Evolutionary conservation across 2,888 invertebrate genomes (phyloP), one percentile per base, ranked within the genome.

Genomic region (Gymnocheta viridis): DNA sequence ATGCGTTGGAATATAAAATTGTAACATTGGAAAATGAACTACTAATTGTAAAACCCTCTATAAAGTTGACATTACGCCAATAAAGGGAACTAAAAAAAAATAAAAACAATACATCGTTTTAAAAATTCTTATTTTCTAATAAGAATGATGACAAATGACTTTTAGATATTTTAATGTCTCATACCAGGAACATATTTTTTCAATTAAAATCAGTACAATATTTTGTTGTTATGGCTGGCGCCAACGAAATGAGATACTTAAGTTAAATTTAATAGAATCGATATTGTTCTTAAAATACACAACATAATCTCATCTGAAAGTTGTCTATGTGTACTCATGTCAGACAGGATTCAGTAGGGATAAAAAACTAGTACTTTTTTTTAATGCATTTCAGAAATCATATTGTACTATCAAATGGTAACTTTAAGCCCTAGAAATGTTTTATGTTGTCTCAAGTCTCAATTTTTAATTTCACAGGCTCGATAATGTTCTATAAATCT

Each of bases 141-240:
- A 66, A 67, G 22, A 24, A 70, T 19, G 69, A 79, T 79, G 72
- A 83, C 72, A 80, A 80, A 83, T 80, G 70, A 51, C 56, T 49
- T 62, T 73, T 66, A 44, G 70, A 58, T 41, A 49, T 66, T 70
- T 66, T 66, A 70, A 76, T 70, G 69, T 74, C 76, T 66, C 80
- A 80, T 70, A 80, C 70, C 9, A 72, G 44, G 60, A 83, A 80
- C 80, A 83, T 80, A 44, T 72, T 77, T 83, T 77, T 80, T 80
- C 83, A 83, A 83, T 83, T 83, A 83, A 72, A 80, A 72, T 66
- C 80, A 51, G 58, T 56, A 67, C 66, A 9, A 41, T 22, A 32
- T 67, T 56, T 67, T 41, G 38, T 69, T 41, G 29, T 17, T 51
- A n/a, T 47, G 19, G 19, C 64, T 56, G 76, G 83, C 83, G 79